Evolutionary conservation across 2,888 invertebrate species (phyloP).

Genomic region (Tiliacea aurago): DNA sequence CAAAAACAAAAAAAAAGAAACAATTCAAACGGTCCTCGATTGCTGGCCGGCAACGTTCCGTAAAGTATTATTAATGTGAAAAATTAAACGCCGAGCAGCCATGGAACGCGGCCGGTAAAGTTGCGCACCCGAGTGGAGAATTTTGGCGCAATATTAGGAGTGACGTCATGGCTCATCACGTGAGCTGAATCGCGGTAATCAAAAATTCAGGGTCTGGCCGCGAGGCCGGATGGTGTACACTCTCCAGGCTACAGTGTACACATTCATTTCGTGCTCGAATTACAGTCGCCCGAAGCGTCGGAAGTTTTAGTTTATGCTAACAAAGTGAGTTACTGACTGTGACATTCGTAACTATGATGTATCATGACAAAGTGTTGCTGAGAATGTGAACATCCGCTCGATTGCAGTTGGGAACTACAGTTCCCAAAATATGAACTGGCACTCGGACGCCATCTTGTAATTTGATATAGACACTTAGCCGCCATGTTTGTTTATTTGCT

Average conservation of each 20-base stretch:
- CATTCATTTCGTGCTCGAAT: conserved; percentile 36
- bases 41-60: conserved; percentile 31
- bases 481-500: no score
- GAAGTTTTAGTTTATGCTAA: conserved; percentile 23
- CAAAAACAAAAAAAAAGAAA: conserved; percentile 28
- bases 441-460: no score
- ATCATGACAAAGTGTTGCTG: not conserved
- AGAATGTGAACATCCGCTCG: not conserved
- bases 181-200: conserved; percentile 56
- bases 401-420: no score
- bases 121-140: conserved; percentile 17
- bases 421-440: no score
- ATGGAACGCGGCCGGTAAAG: conserved; percentile 35
- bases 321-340: conserved; percentile 4
- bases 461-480: no score
- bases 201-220: conserved; percentile 59
- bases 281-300: conserved; percentile 5
- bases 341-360: conserved; percentile 8
- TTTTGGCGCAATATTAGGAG: conserved; percentile 50
- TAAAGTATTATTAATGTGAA: conserved; percentile 45
- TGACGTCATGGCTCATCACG: conserved; percentile 56
- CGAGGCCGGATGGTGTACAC: conserved; percentile 36
- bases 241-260: conserved; percentile 19
- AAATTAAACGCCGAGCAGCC: conserved; percentile 33
- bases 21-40: conserved; percentile 22